phyloP scores from a whole-genome alignment of 1,140 invertebrate genomes.

The Cotesia chilonis region DNA sequence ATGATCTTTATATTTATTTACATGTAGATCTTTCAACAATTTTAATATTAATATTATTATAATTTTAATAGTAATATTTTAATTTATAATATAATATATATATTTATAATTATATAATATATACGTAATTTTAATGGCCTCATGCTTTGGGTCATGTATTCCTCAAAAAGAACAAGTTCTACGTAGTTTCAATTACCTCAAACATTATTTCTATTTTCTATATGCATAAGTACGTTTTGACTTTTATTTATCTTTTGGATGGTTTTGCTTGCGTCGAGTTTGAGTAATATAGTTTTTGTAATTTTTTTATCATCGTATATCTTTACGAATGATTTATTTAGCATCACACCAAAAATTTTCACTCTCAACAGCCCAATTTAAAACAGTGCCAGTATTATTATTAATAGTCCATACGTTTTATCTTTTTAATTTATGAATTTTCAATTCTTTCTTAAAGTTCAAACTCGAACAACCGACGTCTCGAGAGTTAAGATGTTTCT shows the following conservation, averaged over 20 bases:
- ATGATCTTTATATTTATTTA: constrained; percentile 60
- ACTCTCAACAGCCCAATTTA: neutral
- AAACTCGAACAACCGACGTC: constrained; percentile 26
- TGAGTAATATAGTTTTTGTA: neutral
- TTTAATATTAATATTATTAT: constrained; percentile 53
- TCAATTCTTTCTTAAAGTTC: constrained; percentile 4
- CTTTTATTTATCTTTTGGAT: constrained; percentile 19
- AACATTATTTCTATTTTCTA: constrained; percentile 43
- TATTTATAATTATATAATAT: constrained; percentile 22
- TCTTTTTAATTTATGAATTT: neutral
- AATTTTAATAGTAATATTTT: constrained; percentile 40
- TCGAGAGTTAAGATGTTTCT: constrained; percentile 10
- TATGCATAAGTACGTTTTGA: constrained; percentile 38
- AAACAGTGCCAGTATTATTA: neutral
- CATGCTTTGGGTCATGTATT: constrained; percentile 48
- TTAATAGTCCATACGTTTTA: neutral
- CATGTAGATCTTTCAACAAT: constrained; percentile 59
- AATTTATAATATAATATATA: constrained; percentile 24
- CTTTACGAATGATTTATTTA: too few relatives aligned
- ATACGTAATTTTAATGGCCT: constrained; percentile 45
- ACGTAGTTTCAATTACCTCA: constrained; percentile 44
- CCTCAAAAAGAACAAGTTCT: constrained; percentile 41
- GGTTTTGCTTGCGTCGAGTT: constrained; percentile 15
- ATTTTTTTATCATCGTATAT: neutral
- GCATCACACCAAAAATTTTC: too few relatives aligned